These are phyloP conservation scores for Cuculus canorus DNA, from an alignment of 2,797 vertebrate species.

Conservation along the genomic window DNA sequence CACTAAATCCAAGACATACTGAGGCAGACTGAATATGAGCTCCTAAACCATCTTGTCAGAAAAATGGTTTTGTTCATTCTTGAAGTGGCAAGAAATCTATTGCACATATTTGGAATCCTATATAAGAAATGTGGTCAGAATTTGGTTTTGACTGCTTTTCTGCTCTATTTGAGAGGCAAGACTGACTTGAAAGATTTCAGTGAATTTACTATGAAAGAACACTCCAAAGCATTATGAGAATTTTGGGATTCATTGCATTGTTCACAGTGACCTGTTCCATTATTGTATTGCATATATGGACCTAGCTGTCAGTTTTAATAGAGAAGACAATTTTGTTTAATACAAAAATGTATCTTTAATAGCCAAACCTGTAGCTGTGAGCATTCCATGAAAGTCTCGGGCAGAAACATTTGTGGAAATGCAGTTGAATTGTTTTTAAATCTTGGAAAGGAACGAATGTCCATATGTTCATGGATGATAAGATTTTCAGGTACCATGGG, in stretches of 20 bases:
- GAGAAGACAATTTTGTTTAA: slow-evolving; percentile 17
- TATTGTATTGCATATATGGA: slow-evolving; percentile 43
- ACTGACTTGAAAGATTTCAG: not conserved
- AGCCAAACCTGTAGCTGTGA: slow-evolving; percentile 25
- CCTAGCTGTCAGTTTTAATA: slow-evolving; percentile 56
- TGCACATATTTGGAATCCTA: not conserved
- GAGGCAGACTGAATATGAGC: not conserved
- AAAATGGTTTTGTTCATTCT: not conserved
- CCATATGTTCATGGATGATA: not conserved
- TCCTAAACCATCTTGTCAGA: not conserved
- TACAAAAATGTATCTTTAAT: slow-evolving; percentile 9
- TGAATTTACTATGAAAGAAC: not conserved
- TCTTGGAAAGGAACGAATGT: not conserved
- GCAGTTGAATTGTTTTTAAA: slow-evolving; percentile 11
- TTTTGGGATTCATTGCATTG: slow-evolving; percentile 16
- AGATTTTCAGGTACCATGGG: not conserved
- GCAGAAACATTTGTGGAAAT: not conserved
- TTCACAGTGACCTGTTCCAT: not conserved
- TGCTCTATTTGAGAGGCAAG: not conserved
- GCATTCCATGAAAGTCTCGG: slow-evolving; percentile 13
- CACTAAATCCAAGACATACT: not conserved
- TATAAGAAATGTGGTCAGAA: not conserved
- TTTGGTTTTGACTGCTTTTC: not conserved
- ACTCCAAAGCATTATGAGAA: slow-evolving; percentile 2
- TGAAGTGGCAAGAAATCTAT: not conserved